phyloP scores from a whole-genome alignment of 2,113 vertebrate genomes.

The Malurus elegans region DNA sequence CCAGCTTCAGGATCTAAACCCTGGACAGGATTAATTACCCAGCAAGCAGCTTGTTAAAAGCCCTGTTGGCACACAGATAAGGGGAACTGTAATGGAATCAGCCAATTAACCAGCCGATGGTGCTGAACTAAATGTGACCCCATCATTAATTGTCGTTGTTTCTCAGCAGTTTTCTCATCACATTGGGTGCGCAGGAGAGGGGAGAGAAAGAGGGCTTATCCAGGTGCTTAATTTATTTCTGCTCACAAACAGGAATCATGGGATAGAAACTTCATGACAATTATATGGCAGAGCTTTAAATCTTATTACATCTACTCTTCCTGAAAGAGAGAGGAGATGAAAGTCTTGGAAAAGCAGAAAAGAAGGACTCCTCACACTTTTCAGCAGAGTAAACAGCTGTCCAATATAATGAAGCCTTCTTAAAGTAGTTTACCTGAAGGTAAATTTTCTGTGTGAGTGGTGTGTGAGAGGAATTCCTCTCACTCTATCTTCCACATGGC shows the following conservation, averaged over 20 bases:
- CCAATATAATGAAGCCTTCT: slow-evolving; percentile 14
- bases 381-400: slow-evolving; percentile 32
- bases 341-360: slow-evolving; percentile 30
- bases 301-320: not conserved
- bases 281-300: slow-evolving; percentile 14
- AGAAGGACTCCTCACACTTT: slow-evolving; percentile 15
- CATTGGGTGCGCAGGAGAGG: not conserved
- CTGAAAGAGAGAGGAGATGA: slow-evolving; percentile 32
- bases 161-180: slow-evolving; percentile 71
- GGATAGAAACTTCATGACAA: slow-evolving; percentile 40
- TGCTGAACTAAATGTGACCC: slow-evolving; percentile 78
- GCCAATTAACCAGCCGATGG: slow-evolving; percentile 76
- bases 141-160: slow-evolving; percentile 71
- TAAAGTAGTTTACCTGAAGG: slow-evolving; percentile 30
- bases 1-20: slow-evolving; percentile 35
- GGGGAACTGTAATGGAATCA: slow-evolving; percentile 64
- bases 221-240: slow-evolving; percentile 57
- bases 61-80: slow-evolving; percentile 62
- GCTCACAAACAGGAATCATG: slow-evolving; percentile 44
- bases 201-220: not conserved
- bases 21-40: slow-evolving; percentile 70
- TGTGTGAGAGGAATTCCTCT: slow-evolving; percentile 34
- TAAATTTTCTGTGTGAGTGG: slow-evolving; percentile 19
- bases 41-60: slow-evolving; percentile 68
- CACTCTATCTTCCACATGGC: not conserved